Evolutionary conservation across 1,140 invertebrate genomes (phyloP).

Genomic region (Chironomus striatipennis): DNA sequence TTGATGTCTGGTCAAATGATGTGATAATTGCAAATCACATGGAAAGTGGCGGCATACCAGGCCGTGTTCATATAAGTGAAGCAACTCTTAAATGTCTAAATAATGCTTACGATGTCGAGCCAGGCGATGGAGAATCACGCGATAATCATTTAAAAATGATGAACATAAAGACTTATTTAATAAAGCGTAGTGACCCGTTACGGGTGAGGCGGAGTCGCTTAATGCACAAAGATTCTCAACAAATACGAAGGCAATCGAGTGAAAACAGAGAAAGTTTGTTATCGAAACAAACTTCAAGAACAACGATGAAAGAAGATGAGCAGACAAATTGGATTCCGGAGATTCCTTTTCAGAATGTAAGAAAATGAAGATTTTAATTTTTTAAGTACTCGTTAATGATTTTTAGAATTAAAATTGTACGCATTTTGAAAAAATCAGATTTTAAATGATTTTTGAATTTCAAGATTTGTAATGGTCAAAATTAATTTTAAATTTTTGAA

Average conservation of each 20-base stretch:
- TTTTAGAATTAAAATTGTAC: too few relatives aligned
- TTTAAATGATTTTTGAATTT: too few relatives aligned
- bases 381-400: too few relatives aligned
- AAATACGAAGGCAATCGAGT: background rate
- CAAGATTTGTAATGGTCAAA: too few relatives aligned
- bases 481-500: too few relatives aligned
- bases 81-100: conserved; percentile 76
- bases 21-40: conserved; percentile 95
- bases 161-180: conserved; percentile 86
- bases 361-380: too few relatives aligned
- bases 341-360: conserved; percentile 84
- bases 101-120: conserved; percentile 86
- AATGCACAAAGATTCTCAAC: conserved; percentile 16
- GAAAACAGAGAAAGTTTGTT: background rate
- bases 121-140: conserved; percentile 74
- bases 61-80: conserved; percentile 84
- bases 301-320: conserved; percentile 60
- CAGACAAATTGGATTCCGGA: conserved; percentile 79
- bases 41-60: conserved; percentile 89
- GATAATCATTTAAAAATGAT: conserved; percentile 81
- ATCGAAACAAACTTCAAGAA: conserved; percentile 32
- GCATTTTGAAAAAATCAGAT: too few relatives aligned
- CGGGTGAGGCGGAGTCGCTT: conserved; percentile 38
- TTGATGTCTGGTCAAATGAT: conserved; percentile 97
- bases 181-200: conserved; percentile 71